phyloP scores from a whole-genome alignment of 2,113 vertebrate genomes.

The Rallus limicola region DNA sequence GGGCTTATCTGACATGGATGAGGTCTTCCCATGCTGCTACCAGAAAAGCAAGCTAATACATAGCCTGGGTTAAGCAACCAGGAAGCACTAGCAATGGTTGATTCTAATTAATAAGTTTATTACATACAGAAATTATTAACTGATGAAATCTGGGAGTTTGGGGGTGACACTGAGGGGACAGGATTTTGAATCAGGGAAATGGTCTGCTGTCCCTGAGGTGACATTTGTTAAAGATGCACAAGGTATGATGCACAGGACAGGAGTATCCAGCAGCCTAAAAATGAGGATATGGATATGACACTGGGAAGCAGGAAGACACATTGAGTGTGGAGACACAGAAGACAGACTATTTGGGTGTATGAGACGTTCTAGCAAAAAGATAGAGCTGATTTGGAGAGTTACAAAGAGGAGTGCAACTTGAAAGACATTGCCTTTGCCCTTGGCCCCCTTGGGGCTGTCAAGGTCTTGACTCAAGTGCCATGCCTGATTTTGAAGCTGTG shows the following conservation, averaged over 20 bases:
- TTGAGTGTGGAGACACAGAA: background rate
- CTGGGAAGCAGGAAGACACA: background rate
- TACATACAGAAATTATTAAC: background rate
- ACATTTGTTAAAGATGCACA: background rate
- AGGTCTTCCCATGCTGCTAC: background rate
- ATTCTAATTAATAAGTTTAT: background rate
- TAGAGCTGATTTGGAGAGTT: background rate
- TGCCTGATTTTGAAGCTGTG: background rate
- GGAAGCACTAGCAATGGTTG: background rate
- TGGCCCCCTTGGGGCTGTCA: background rate
- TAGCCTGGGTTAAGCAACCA: background rate
- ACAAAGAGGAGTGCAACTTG: background rate
- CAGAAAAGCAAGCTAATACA: background rate
- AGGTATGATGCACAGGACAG: background rate
- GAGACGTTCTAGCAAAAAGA: background rate
- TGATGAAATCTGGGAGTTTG: background rate
- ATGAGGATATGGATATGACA: background rate
- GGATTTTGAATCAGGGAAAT: background rate
- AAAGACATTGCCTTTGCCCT: background rate
- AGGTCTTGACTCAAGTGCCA: background rate
- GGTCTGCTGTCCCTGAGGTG: background rate
- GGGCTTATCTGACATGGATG: background rate
- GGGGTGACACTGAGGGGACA: background rate
- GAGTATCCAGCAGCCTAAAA: background rate
- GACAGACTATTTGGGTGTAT: background rate